phyloP scores from a whole-genome alignment of 2,113 vertebrate genomes.

The Cacatua alba region DNA sequence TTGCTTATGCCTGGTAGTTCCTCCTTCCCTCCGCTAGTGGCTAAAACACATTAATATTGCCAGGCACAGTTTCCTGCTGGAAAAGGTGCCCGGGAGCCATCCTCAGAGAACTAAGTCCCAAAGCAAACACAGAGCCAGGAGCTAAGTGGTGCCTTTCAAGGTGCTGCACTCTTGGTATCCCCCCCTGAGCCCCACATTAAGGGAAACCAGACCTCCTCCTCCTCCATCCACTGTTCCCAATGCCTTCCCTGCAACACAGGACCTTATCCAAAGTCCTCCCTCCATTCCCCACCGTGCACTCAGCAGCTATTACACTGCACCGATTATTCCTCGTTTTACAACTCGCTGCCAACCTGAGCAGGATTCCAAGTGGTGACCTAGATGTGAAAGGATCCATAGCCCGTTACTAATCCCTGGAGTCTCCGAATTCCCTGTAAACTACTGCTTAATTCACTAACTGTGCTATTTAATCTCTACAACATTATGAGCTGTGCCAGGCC shows the following conservation, averaged over 20 bases:
- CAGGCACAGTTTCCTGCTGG: slow-evolving; percentile 42
- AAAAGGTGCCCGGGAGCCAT: slow-evolving; percentile 20
- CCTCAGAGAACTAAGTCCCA: background rate
- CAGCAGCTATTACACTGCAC: background rate
- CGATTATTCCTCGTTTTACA: background rate
- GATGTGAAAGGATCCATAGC: slow-evolving; percentile 65
- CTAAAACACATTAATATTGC: slow-evolving; percentile 16
- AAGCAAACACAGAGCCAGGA: background rate
- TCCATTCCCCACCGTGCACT: background rate
- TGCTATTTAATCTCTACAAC: slow-evolving; percentile 70
- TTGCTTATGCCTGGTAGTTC: slow-evolving; percentile 40
- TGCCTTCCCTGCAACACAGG: background rate
- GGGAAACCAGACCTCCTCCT: background rate
- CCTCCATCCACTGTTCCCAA: background rate
- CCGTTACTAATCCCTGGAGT: slow-evolving; percentile 65
- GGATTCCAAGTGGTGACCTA: slow-evolving; percentile 64
- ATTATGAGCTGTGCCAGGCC: slow-evolving; percentile 54
- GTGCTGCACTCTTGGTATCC: background rate
- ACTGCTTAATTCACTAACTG: slow-evolving; percentile 72
- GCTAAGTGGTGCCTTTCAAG: background rate
- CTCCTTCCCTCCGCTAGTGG: slow-evolving; percentile 51
- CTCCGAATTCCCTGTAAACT: slow-evolving; percentile 66
- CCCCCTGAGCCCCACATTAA: background rate
- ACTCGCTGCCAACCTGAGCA: slow-evolving; percentile 36
- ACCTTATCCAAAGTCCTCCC: background rate